phyloP scores from a whole-genome alignment of 2,113 vertebrate species.

The Myrmecophaga tridactyla region DNA sequence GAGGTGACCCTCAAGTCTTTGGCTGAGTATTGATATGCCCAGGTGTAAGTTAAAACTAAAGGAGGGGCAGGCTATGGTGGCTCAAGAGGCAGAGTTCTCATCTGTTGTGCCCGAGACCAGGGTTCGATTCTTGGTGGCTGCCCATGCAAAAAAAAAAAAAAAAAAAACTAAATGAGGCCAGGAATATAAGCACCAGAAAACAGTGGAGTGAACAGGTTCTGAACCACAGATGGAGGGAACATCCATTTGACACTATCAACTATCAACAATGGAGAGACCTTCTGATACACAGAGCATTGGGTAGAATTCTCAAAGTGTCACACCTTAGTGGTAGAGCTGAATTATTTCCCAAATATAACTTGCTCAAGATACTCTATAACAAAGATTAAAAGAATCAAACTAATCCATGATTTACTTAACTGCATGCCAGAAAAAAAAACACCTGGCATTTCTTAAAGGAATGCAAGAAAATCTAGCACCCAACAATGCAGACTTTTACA shows the following conservation, averaged over 20 bases:
- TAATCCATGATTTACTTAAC: neutral
- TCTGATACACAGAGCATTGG: accelerated
- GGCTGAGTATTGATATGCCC: too few species aligned
- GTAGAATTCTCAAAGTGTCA: too few species aligned
- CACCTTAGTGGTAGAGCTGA: neutral
- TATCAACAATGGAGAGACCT: neutral
- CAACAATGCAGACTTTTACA: neutral
- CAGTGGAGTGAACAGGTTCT: neutral
- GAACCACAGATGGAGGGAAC: too few species aligned
- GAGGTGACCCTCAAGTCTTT: accelerated
- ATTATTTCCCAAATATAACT: neutral
- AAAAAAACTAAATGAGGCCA: neutral
- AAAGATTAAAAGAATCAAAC: neutral
- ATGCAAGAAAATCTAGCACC: neutral
- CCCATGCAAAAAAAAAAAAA: too few species aligned
- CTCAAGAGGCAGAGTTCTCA: too few species aligned
- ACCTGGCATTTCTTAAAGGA: too few species aligned
- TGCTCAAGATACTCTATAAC: neutral
- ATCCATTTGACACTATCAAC: too few species aligned
- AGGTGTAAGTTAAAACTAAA: accelerated
- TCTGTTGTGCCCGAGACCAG: too few species aligned
- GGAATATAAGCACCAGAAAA: neutral
- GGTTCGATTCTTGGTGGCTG: too few species aligned
- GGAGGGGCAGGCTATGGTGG: too few species aligned
- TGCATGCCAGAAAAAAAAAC: neutral